phyloP scores from a whole-genome alignment of 2,888 invertebrate genomes.

The Hoplodrina blanda region DNA sequence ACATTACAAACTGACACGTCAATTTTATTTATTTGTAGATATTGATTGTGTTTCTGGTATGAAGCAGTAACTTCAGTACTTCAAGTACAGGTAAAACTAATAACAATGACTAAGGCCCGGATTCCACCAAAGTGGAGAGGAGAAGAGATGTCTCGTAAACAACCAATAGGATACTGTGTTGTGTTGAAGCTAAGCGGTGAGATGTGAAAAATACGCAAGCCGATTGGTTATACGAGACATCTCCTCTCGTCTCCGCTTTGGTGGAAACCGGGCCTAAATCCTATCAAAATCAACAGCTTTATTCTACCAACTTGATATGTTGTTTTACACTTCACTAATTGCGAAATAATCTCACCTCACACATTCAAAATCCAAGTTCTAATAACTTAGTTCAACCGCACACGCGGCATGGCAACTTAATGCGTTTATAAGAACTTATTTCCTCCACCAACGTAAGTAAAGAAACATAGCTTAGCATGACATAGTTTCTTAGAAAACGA shows the following conservation, averaged over 20 bases:
- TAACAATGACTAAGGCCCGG: no score
- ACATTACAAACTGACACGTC: no score
- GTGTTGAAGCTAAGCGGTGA: no score
- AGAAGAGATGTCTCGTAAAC: no score
- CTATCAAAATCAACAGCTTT: slow-evolving; percentile 17
- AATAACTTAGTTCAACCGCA: slow-evolving; percentile 47
- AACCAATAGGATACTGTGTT: no score
- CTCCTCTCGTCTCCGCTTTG: no score
- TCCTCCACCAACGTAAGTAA: slow-evolving; percentile 63
- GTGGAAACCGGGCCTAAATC: neutral
- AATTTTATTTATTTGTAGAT: no score
- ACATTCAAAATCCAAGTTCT: slow-evolving; percentile 45
- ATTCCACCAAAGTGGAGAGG: no score
- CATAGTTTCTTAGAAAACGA: slow-evolving; percentile 74
- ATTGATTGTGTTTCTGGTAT: neutral
- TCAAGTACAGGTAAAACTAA: neutral
- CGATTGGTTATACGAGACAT: no score
- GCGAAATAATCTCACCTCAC: slow-evolving; percentile 44
- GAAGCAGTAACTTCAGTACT: neutral
- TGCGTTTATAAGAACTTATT: slow-evolving; percentile 66
- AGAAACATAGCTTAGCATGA: slow-evolving; percentile 59
- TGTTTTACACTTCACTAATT: slow-evolving; percentile 21
- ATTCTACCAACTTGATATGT: neutral
- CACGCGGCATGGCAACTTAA: slow-evolving; percentile 50
- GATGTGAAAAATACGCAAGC: no score